These are phyloP conservation scores for Machimus rusticus DNA, from an alignment of 2,888 invertebrate species.

Conservation along the genomic window DNA sequence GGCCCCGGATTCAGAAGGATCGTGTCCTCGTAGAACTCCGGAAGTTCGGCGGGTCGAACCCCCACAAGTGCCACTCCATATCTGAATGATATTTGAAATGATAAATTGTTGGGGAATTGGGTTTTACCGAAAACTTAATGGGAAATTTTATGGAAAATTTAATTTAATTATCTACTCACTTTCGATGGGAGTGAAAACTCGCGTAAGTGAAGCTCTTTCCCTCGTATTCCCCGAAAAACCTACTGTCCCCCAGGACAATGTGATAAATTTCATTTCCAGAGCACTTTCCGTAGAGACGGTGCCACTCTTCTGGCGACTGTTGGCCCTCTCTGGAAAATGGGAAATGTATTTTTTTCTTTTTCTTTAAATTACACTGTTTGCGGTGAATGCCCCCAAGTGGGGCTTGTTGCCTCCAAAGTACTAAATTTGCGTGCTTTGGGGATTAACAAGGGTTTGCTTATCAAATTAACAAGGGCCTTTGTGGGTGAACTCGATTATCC, in stretches of 20 bases:
- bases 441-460: constrained; percentile 4
- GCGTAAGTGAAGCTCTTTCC: constrained; percentile 99
- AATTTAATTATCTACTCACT: constrained; percentile 68
- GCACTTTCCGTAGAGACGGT: constrained; percentile 96
- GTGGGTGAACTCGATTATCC: background rate
- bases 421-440: background rate
- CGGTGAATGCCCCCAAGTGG: background rate
- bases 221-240: constrained; percentile 98
- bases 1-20: constrained; percentile 97
- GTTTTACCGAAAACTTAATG: background rate
- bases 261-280: constrained; percentile 99
- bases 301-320: constrained; percentile 90
- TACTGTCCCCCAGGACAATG: constrained; percentile 91
- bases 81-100: constrained; percentile 64
- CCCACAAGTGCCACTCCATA: constrained; percentile 97
- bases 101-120: background rate
- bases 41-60: constrained; percentile 89
- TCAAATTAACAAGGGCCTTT: background rate
- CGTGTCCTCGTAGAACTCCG: constrained; percentile 94
- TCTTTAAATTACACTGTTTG: background rate
- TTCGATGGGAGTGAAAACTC: constrained; percentile 98
- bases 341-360: background rate
- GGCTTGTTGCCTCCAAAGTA: background rate
- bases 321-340: constrained; percentile 59
- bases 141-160: background rate